Conservation (phyloP, 2,888 invertebrate genomes). For the Neria commutata region DNA sequence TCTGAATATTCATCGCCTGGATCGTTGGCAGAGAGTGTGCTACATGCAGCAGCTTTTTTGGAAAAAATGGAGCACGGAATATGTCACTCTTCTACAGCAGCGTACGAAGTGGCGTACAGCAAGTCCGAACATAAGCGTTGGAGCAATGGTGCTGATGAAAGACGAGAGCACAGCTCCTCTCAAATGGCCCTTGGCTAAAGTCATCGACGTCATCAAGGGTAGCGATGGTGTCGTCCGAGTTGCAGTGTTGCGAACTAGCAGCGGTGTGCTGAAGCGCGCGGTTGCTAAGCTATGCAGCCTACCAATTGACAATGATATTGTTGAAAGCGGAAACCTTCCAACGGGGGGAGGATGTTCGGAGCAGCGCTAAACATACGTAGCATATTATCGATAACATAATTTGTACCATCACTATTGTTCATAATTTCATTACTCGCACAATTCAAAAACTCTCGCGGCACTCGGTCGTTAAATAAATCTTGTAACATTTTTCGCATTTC, state of each 20-base stretch:
- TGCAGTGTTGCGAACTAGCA: neutral
- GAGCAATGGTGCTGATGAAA: slow-evolving; percentile 16
- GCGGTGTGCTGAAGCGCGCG: slow-evolving; percentile 14
- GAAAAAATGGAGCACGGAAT: slow-evolving; percentile 11
- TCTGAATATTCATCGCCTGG: slow-evolving; percentile 16
- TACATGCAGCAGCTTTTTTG: slow-evolving; percentile 16
- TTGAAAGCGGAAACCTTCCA: slow-evolving; percentile 19
- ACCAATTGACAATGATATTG: slow-evolving; percentile 11
- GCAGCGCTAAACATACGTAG: too few relatives aligned
- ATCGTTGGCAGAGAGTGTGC: slow-evolving; percentile 18
- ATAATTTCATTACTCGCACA: too few relatives aligned
- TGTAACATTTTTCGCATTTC: too few relatives aligned
- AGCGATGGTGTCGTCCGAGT: slow-evolving; percentile 15
- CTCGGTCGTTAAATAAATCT: too few relatives aligned
- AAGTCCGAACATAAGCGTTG: neutral
- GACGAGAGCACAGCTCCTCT: slow-evolving; percentile 13
- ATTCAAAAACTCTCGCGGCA: too few relatives aligned
- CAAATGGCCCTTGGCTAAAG: slow-evolving; percentile 6
- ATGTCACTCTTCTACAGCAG: slow-evolving; percentile 12
- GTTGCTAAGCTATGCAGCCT: slow-evolving; percentile 10
- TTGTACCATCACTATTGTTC: too few relatives aligned
- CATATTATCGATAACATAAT: too few relatives aligned
- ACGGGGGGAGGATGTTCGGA: slow-evolving; percentile 21
- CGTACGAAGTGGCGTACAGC: slow-evolving; percentile 16
- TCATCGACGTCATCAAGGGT: neutral